Percentiles rank a stretch among this genome's conserved stretches.
phyloP scores from a whole-genome alignment of 2,797 vertebrate species.

The Pseudochirops corinnae region DNA sequence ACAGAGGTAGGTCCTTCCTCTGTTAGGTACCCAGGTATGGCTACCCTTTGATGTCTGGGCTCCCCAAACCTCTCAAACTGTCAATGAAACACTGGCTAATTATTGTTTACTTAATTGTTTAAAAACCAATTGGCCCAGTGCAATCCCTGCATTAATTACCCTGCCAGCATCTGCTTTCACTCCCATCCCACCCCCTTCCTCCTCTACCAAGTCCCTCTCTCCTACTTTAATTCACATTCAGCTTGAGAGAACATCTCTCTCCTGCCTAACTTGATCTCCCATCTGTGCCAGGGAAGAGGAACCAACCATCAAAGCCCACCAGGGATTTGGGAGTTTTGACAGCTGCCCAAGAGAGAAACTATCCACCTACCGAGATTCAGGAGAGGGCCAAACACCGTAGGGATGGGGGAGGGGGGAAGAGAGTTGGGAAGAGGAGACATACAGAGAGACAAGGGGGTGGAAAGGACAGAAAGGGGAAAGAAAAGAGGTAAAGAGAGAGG shows the following conservation, averaged over 20 bases:
- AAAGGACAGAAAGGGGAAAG: slow-evolving; percentile 27
- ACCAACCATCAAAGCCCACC: slow-evolving; percentile 73
- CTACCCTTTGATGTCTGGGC: slow-evolving; percentile 66
- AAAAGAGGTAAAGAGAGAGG: background rate
- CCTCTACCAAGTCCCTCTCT: slow-evolving; percentile 51
- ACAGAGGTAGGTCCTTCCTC: slow-evolving; percentile 17
- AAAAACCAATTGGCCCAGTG: slow-evolving; percentile 73
- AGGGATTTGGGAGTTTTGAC: slow-evolving; percentile 78
- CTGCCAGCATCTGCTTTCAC: slow-evolving; percentile 71
- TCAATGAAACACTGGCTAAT: slow-evolving; percentile 71
- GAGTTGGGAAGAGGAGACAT: slow-evolving; percentile 27
- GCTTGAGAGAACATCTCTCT: slow-evolving; percentile 75
- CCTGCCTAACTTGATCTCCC: slow-evolving; percentile 73
- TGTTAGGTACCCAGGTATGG: slow-evolving; percentile 67
- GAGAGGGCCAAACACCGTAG: slow-evolving; percentile 46
- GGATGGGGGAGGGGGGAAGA: slow-evolving; percentile 26
- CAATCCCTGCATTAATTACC: slow-evolving; percentile 79
- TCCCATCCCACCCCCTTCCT: slow-evolving; percentile 5
- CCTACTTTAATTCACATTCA: slow-evolving; percentile 79
- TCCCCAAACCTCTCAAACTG: slow-evolving; percentile 59
- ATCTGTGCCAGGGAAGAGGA: slow-evolving; percentile 60
- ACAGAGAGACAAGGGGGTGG: slow-evolving; percentile 46
- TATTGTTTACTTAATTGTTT: slow-evolving; percentile 80
- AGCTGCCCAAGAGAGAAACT: slow-evolving; percentile 74
- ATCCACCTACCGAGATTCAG: slow-evolving; percentile 61